phyloP scores from a whole-genome alignment of 2,888 invertebrate species.

The Agrochola lota region DNA sequence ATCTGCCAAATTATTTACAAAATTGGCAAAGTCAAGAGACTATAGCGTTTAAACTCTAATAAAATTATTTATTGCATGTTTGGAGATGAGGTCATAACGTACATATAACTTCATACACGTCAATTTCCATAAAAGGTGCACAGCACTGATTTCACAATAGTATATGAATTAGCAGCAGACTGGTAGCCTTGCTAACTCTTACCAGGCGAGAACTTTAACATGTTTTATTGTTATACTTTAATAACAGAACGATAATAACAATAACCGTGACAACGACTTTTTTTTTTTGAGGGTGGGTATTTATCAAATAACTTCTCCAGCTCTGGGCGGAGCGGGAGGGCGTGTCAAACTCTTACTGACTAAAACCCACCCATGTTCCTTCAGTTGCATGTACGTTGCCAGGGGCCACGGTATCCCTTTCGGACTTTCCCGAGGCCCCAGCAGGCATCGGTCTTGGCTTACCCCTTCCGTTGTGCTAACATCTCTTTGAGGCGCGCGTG shows the following conservation, averaged over 20 bases:
- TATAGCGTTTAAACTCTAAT: not conserved
- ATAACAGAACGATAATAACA: not conserved
- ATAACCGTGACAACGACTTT: slow-evolving; percentile 2
- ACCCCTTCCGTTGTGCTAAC: no score
- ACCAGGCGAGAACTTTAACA: not conserved
- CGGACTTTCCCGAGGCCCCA: no score
- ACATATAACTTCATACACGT: not conserved
- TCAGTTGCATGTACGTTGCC: no score
- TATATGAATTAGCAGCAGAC: slow-evolving; percentile 8
- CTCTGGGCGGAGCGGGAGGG: no score
- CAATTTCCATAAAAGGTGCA: not conserved
- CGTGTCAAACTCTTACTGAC: no score
- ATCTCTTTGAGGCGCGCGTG: no score
- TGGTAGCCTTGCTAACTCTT: slow-evolving; percentile 13
- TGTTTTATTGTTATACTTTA: slow-evolving; percentile 11
- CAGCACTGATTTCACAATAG: slow-evolving; percentile 11
- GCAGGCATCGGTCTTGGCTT: no score
- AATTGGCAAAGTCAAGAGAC: not conserved
- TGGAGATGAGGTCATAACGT: slow-evolving; percentile 2
- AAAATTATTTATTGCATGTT: not conserved
- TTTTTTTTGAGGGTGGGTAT: no score
- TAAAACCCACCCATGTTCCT: no score
- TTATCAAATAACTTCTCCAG: no score
- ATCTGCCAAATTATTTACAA: not conserved
- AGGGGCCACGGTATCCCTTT: no score